A percentile compares a stretch with the other conserved stretches of the same genome.
Evolutionary conservation across 2,113 vertebrate species (phyloP).

Genomic region (Oenanthe oenanthe): DNA sequence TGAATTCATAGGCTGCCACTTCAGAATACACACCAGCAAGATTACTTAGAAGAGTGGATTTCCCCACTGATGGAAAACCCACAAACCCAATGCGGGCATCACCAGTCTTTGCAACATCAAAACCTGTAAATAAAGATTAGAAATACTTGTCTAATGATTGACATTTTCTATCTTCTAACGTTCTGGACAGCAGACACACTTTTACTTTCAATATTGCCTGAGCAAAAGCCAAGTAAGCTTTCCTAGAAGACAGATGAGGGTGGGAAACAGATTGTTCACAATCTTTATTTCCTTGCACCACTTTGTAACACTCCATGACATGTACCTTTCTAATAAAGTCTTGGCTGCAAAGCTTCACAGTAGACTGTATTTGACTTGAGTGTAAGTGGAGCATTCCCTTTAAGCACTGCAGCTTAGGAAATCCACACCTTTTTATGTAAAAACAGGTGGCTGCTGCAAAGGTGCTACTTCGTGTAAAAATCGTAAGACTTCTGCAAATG

Average conservation of each 20-base stretch:
- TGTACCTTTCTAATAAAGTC: neutral
- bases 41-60: constrained; percentile 96
- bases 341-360: neutral
- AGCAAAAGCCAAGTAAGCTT: neutral
- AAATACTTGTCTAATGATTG: neutral
- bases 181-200: neutral
- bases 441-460: neutral
- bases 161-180: neutral
- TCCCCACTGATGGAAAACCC: constrained; percentile 96
- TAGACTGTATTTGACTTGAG: neutral
- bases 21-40: constrained; percentile 98
- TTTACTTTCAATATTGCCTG: neutral
- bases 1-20: constrained; percentile 97
- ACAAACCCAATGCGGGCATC: constrained; percentile 98
- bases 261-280: neutral
- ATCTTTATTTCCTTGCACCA: neutral
- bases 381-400: neutral
- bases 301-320: neutral
- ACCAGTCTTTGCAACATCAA: constrained; percentile 97
- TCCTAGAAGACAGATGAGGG: neutral
- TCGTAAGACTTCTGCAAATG: neutral
- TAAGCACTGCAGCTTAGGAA: neutral
- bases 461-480: neutral
- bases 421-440: neutral
- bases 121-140: constrained; percentile 78